Evolutionary conservation across 2,113 vertebrate species (phyloP).

Genomic region (Suricata suricatta): DNA sequence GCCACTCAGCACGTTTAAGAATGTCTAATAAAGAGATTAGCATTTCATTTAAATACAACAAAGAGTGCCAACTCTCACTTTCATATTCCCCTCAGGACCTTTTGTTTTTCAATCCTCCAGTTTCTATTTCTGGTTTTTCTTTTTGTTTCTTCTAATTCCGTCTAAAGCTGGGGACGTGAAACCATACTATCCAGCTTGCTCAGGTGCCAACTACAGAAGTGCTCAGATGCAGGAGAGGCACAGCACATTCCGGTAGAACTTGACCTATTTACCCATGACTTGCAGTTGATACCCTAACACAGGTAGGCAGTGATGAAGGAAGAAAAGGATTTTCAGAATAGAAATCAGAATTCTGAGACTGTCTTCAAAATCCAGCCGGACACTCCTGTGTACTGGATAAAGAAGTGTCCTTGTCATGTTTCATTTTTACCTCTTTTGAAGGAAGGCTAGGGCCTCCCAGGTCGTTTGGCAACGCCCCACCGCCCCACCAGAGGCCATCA

Average conservation of each 20-base stretch:
- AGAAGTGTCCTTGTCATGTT: neutral
- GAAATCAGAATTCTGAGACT: neutral
- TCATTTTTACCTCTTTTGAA: neutral
- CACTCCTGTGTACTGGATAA: neutral
- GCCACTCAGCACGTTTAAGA: conserved; percentile 11
- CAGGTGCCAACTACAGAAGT: neutral
- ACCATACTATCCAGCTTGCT: neutral
- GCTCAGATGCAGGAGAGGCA: neutral
- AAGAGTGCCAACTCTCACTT: neutral
- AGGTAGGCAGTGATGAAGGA: neutral
- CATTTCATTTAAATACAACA: conserved; percentile 39
- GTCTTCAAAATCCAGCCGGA: neutral
- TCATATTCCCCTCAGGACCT: neutral
- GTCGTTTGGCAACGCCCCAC: neutral
- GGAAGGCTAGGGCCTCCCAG: neutral
- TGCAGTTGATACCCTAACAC: neutral
- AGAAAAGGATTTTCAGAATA: neutral
- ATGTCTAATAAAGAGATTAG: conserved; percentile 27
- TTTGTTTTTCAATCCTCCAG: neutral
- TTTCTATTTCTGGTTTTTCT: neutral
- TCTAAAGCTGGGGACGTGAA: neutral
- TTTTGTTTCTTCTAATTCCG: neutral
- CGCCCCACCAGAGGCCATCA: neutral
- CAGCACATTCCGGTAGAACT: neutral
- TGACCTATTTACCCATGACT: neutral